These are phyloP conservation scores for Mantis religiosa DNA, from an alignment of 2,888 invertebrate genomes.

Conservation along the genomic window DNA sequence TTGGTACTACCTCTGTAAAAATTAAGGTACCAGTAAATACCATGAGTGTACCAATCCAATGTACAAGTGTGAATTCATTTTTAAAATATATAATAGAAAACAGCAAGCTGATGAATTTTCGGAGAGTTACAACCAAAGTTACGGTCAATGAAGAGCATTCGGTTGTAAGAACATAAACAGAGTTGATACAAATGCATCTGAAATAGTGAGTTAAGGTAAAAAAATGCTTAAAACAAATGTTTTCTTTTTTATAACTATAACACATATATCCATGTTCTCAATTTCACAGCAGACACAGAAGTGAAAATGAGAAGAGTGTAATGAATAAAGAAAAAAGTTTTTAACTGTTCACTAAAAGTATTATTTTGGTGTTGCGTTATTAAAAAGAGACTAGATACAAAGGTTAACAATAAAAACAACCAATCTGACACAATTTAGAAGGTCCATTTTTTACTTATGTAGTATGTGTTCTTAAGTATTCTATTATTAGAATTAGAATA, in stretches of 20 bases:
- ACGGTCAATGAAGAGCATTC: constrained; percentile 92
- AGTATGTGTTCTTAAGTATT: too few relatives aligned
- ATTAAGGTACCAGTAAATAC: constrained; percentile 92
- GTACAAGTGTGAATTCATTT: constrained; percentile 87
- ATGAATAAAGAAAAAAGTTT: not conserved
- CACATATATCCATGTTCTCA: too few relatives aligned
- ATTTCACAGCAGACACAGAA: not conserved
- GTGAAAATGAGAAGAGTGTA: not conserved
- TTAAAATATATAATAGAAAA: constrained; percentile 92
- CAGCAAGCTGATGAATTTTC: constrained; percentile 93
- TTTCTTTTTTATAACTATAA: too few relatives aligned
- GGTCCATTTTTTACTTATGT: too few relatives aligned
- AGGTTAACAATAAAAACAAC: too few relatives aligned
- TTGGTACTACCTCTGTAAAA: constrained; percentile 76
- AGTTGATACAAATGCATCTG: constrained; percentile 84
- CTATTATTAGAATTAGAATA: too few relatives aligned
- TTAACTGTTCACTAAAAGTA: not conserved
- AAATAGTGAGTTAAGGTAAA: constrained; percentile 36
- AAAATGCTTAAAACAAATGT: not conserved
- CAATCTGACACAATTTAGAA: too few relatives aligned
- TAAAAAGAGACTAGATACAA: too few relatives aligned
- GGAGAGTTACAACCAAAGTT: constrained; percentile 88
- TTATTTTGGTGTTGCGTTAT: not conserved
- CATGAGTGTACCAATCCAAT: constrained; percentile 85
- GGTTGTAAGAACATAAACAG: constrained; percentile 90